Evolutionary conservation across 2,113 vertebrate genomes (phyloP), one percentile per base, ranked within the genome.

Genomic region (Bostrychus sinensis): DNA sequence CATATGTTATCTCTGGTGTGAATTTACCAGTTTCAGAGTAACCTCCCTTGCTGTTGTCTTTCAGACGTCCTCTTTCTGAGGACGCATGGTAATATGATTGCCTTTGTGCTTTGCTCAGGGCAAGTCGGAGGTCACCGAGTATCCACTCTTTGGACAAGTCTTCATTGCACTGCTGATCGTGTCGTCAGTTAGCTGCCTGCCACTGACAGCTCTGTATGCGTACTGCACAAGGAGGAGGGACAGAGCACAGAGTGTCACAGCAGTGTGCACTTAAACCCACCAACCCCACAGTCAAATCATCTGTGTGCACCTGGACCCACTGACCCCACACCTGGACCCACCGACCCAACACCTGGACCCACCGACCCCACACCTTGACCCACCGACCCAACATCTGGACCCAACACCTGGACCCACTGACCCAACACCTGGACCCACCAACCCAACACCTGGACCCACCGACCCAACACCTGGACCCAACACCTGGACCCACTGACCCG

Each of bases 141-240:
- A 98, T 65, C 95, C 96, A 0, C 0, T 82, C 3, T 90, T 93
- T 0, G 93, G 91, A 1, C 90, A 96, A 19, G 91, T 80, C 0
- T 86, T 93, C 79, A 98, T 97, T 0, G 94, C 89, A 26, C 81
- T 98, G 55, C 91, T 98, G 2, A 87, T 98, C 80, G 89, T 84
- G 0, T 68, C 93, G 0, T 93, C 96, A 2, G 84, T 86, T 61
- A 80, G 91, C 89, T 98, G 94, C 41, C 76, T 98, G 7, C 95
- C 96, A 1, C 46, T 96, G 54, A 85, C 62, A 8, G 95, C 96
- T 43, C 73, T 96, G 36, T 58, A 92, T 5, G 83, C 65, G 5
- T 91, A 85, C 61, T 23, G 92, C 56, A 75, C 0, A 46, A 93
- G 70, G 62, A 86, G 73, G 56, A 86, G 69, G 78, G 75, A 11